A percentile compares a stretch with the other conserved stretches of the same genome.
Evolutionary conservation across 2,888 invertebrate species (phyloP).

Genomic region (Agriopis aurantiaria): DNA sequence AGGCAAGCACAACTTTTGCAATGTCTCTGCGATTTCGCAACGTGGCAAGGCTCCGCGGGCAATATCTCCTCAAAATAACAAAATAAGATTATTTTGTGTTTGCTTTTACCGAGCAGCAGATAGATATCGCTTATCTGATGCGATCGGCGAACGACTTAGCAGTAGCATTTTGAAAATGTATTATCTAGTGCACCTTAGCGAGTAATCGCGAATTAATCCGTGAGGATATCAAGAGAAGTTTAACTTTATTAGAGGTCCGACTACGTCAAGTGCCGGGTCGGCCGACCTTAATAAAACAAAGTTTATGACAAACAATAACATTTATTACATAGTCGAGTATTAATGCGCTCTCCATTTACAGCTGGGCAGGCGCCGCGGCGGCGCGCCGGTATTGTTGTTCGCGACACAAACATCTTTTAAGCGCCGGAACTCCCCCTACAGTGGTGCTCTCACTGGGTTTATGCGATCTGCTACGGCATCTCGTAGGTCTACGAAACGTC

Average conservation of each 20-base stretch:
- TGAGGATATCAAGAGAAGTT: conserved; percentile 65
- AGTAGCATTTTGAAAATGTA: conserved; percentile 38
- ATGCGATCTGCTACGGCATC: conserved; percentile 11
- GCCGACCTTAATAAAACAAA: conserved; percentile 81
- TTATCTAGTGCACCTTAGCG: conserved; percentile 55
- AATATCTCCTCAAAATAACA: conserved; percentile 71
- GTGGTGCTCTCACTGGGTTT: conserved; percentile 5
- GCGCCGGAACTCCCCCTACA: conserved; percentile 45
- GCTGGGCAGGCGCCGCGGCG: conserved; percentile 70
- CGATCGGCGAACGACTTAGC: conserved; percentile 48
- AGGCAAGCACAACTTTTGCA: conserved; percentile 73
- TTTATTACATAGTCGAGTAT: conserved; percentile 83
- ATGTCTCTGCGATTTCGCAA: conserved; percentile 70
- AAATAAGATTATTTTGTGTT: conserved; percentile 71
- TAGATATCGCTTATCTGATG: conserved; percentile 55
- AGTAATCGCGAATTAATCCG: conserved; percentile 63
- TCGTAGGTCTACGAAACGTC: conserved; percentile 5
- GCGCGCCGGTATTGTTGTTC: conserved; percentile 65
- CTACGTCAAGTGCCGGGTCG: conserved; percentile 64
- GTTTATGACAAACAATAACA: conserved; percentile 85
- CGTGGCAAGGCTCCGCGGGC: conserved; percentile 59
- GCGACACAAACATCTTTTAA: conserved; percentile 61
- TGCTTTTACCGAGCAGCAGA: conserved; percentile 55
- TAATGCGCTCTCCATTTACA: conserved; percentile 80
- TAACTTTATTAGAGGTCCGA: conserved; percentile 77